phyloP scores from a whole-genome alignment of 2,888 invertebrate species.

The Drosophila neonasuta region DNA sequence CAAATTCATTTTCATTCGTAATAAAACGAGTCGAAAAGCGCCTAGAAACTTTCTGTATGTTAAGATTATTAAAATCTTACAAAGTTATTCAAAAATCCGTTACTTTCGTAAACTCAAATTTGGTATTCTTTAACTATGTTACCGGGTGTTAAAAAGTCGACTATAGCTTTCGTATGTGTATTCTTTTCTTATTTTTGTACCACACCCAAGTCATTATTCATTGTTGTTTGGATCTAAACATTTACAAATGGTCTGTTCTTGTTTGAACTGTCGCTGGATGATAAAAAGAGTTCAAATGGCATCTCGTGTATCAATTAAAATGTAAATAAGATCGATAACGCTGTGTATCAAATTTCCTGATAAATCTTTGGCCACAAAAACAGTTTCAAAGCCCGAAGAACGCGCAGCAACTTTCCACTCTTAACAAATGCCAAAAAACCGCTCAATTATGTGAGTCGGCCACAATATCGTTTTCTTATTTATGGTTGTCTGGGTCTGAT shows the following conservation, averaged over 20 bases:
- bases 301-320: constrained; percentile 19
- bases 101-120: not conserved
- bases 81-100: not conserved
- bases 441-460: constrained; percentile 21
- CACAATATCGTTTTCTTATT: constrained; percentile 37
- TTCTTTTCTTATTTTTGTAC: not conserved
- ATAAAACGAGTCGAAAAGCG: no score
- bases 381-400: constrained; percentile 23
- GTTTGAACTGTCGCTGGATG: constrained; percentile 13
- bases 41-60: not conserved
- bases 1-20: not conserved
- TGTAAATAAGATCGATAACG: constrained; percentile 31
- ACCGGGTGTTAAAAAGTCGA: not conserved
- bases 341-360: constrained; percentile 19
- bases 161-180: not conserved
- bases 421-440: constrained; percentile 15
- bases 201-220: not conserved
- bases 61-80: not conserved
- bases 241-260: constrained; percentile 1
- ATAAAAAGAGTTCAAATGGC: constrained; percentile 29
- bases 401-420: constrained; percentile 38
- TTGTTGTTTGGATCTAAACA: constrained; percentile 21
- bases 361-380: constrained; percentile 13
- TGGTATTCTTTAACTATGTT: not conserved
- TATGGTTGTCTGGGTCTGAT: not conserved